A percentile compares a stretch with the other conserved stretches of the same genome.
Evolutionary conservation across 2,113 vertebrate genomes (phyloP).

Genomic region (Dendrocopos noguchii): DNA sequence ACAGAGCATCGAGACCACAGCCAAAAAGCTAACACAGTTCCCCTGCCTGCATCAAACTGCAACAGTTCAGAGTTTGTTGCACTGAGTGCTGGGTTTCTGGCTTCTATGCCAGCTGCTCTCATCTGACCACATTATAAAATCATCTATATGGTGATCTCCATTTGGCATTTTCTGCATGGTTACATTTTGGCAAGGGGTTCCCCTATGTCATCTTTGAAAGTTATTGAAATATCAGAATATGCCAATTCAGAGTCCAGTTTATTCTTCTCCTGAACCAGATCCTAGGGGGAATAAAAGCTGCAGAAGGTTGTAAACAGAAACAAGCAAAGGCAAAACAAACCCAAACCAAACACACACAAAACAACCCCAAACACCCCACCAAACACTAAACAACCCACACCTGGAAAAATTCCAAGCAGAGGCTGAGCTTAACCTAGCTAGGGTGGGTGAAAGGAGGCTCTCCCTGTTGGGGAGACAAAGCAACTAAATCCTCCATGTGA

Average conservation of each 20-base stretch:
- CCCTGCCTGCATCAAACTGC: constrained; percentile 76
- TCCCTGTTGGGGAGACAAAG: too few species aligned
- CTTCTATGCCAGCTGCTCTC: constrained; percentile 47
- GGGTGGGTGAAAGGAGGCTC: neutral
- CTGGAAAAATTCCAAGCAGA: neutral
- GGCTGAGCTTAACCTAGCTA: neutral
- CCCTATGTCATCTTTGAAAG: constrained; percentile 67
- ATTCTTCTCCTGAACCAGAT: neutral
- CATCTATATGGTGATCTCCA: constrained; percentile 74
- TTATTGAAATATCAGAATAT: constrained; percentile 64
- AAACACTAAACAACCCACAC: too few species aligned
- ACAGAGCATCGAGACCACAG: constrained; percentile 57
- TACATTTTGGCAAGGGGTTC: constrained; percentile 74
- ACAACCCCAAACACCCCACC: too few species aligned
- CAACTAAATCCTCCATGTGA: too few species aligned
- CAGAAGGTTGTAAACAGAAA: neutral
- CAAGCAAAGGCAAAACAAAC: neutral
- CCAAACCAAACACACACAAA: neutral
- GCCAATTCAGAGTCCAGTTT: constrained; percentile 51
- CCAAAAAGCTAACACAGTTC: constrained; percentile 70
- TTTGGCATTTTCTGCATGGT: constrained; percentile 79
- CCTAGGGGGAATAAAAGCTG: neutral
- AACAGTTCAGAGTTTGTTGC: constrained; percentile 67
- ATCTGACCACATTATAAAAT: constrained; percentile 73
- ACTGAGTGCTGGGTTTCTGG: constrained; percentile 52